Evolutionary conservation across 2,888 invertebrate genomes (phyloP).

Genomic region (Cyaniris semiargus): DNA sequence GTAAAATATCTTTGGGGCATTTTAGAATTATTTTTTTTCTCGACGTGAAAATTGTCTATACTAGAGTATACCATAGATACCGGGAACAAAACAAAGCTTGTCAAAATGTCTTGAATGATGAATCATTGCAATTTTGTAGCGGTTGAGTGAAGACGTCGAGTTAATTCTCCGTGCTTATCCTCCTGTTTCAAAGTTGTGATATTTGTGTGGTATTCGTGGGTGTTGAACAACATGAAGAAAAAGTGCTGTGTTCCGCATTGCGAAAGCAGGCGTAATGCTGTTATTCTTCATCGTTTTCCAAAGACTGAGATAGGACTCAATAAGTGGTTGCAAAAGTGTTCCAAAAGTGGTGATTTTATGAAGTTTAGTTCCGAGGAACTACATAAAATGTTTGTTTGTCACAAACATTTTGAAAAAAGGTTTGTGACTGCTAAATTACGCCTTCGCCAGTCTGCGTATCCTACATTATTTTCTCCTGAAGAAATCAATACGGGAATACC

Average conservation of each 20-base stretch:
- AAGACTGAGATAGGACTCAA: constrained; percentile 26
- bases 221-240: background rate
- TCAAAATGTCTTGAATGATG: too few relatives aligned
- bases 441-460: background rate
- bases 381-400: background rate
- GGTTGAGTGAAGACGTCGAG: too few relatives aligned
- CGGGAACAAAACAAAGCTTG: too few relatives aligned
- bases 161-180: too few relatives aligned
- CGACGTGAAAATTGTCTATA: too few relatives aligned
- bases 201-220: background rate
- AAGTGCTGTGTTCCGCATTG: constrained; percentile 21
- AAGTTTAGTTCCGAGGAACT: background rate
- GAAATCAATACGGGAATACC: background rate
- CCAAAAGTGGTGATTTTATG: background rate
- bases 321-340: constrained; percentile 7
- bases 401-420: background rate
- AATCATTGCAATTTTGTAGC: too few relatives aligned
- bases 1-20: too few relatives aligned
- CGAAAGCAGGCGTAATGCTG: background rate
- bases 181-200: background rate
- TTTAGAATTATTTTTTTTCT: too few relatives aligned
- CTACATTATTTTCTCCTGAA: background rate
- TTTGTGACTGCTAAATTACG: background rate
- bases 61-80: too few relatives aligned
- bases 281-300: constrained; percentile 24